These are phyloP conservation scores for Darevskia mixta DNA, from an alignment of 2,797 vertebrate species.

Conservation along the genomic window DNA sequence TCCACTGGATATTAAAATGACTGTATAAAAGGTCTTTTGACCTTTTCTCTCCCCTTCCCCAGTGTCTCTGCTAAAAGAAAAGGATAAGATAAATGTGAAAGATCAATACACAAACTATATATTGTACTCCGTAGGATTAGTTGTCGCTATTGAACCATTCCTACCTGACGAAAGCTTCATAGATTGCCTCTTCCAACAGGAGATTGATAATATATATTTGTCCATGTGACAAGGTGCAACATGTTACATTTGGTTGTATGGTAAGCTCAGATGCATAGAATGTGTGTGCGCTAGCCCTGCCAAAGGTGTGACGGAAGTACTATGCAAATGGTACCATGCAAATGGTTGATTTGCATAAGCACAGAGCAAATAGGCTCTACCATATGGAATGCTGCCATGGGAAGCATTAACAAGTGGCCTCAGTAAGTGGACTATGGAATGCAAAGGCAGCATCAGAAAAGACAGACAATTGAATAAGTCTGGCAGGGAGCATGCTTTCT, in stretches of 20 bases:
- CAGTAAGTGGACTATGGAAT: neutral
- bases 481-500: neutral
- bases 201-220: neutral
- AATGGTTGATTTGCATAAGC: neutral
- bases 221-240: neutral
- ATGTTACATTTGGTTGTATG: neutral
- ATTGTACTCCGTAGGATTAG: neutral
- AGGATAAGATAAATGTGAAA: neutral
- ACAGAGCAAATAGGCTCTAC: neutral
- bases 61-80: neutral
- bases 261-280: neutral
- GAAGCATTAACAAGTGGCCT: neutral
- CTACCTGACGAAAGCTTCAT: neutral
- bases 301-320: neutral
- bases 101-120: neutral
- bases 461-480: neutral
- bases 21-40: neutral
- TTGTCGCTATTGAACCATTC: neutral
- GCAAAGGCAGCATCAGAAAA: neutral
- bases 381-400: neutral
- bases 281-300: too few species aligned
- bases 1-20: too few species aligned
- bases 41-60: too few species aligned
- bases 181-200: neutral
- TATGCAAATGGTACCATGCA: neutral